A percentile compares a stretch with the other conserved stretches of the same genome.
These are phyloP conservation scores for Lasioglossum pauxillum DNA, from an alignment of 2,888 invertebrate species.

Conservation along the genomic window DNA sequence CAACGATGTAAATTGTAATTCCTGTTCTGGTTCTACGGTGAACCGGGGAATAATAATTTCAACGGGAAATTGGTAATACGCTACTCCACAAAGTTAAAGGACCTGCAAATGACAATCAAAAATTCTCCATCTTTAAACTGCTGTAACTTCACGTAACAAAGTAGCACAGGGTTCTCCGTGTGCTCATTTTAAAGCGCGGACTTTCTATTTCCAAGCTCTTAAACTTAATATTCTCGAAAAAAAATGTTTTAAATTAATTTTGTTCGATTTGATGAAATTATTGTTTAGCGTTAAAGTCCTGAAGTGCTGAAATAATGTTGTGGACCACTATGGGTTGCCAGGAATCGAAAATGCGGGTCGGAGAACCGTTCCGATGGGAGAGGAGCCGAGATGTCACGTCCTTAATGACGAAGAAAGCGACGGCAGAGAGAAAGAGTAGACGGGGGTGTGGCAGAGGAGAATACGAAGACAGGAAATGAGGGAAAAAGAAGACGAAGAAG, in stretches of 20 bases:
- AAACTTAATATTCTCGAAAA: background rate
- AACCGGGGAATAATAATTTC: background rate
- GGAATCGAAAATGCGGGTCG: background rate
- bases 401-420: conserved; percentile 44
- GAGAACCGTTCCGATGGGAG: background rate
- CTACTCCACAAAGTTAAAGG: too few relatives aligned
- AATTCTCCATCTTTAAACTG: too few relatives aligned
- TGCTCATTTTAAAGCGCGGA: too few relatives aligned
- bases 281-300: too few relatives aligned
- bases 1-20: conserved; percentile 41
- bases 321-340: background rate
- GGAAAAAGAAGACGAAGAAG: conserved; percentile 30
- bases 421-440: background rate
- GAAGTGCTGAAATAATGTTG: background rate
- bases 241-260: too few relatives aligned
- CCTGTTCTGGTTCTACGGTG: conserved; percentile 31
- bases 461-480: conserved; percentile 43
- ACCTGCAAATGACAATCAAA: too few relatives aligned
- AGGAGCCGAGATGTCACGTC: conserved; percentile 46
- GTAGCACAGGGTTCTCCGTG: too few relatives aligned
- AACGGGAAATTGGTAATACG: background rate
- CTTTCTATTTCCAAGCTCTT: too few relatives aligned
- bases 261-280: too few relatives aligned
- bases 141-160: too few relatives aligned
- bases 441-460: background rate